Evolutionary conservation across 2,888 invertebrate genomes (phyloP).

Genomic region (Tridacna crocea): DNA sequence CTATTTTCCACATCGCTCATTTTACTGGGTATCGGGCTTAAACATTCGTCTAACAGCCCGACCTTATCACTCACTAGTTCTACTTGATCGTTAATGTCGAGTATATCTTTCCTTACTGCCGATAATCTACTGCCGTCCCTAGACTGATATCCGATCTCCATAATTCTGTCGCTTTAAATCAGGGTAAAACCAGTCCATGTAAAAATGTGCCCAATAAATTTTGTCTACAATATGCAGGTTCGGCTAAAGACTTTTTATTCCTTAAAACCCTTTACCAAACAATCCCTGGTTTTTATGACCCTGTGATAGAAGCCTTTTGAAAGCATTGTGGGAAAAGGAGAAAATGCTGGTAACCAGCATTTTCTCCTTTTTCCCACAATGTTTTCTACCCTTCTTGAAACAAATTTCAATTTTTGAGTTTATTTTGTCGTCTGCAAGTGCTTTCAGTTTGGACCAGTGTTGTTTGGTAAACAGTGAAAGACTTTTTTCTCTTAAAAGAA

Average conservation of each 20-base stretch:
- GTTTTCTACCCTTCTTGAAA: too few species aligned
- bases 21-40: constrained; percentile 26
- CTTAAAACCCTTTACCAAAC: too few species aligned
- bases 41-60: constrained; percentile 18
- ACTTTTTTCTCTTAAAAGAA: too few species aligned
- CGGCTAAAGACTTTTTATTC: not conserved
- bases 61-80: constrained; percentile 37
- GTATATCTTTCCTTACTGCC: constrained; percentile 42
- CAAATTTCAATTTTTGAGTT: too few species aligned
- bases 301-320: too few species aligned
- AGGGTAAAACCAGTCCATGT: constrained; percentile 9
- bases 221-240: not conserved
- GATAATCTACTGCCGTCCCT: constrained; percentile 26
- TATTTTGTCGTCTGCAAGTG: too few species aligned
- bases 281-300: too few species aligned
- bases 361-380: too few species aligned
- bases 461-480: too few species aligned
- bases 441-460: too few species aligned
- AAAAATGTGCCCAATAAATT: not conserved
- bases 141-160: constrained; percentile 27
- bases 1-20: constrained; percentile 30
- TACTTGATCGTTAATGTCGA: constrained; percentile 32
- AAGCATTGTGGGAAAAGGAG: too few species aligned
- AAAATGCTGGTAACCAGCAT: too few species aligned
- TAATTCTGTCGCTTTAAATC: constrained; percentile 17